Base-by-base conservation (phyloP, 2,888 invertebrate species). In the Hemaris fuciformis region DNA sequence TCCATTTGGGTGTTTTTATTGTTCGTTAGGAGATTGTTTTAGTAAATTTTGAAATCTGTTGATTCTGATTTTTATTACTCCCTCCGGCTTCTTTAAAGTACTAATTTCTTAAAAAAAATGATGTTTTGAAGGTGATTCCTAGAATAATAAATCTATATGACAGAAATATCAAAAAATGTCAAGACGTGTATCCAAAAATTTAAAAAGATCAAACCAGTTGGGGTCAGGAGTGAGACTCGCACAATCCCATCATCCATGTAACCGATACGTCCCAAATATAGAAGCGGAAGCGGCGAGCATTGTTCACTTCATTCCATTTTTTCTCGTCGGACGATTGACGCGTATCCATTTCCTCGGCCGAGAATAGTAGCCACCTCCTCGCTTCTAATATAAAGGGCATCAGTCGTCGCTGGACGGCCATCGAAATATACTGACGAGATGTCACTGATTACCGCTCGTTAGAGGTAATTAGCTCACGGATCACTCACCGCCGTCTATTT, bases 391-490 rank as follows among this genome's bases (percentile, higher is more conserved):
- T 91, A 91, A 91, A 91, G 83, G 87, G 80, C 80, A 84, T 91
- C 91, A 85, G 74, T 91, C 91, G 79, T 80, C 91, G 73, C 66
- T 67, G 66, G 77, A 71, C 81, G 80, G 72, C 81, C 88, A 87
- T 88, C 85, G 84, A 83, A 79, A 86, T 88, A 88, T 85, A 85
- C 78, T 73, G 73, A 69, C 72, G 77, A 82, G 83, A 89, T 88
- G 88, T 83, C 84, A 87, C 84, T 80, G 85, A 89, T 89, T 81
- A 77, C 83, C 80, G 88, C 81, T 91, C 91, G 89, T 92, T 92
- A 91, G 91, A 83, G 84, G 87, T 89, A 91, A 92, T 92, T 91
- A 92, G 90, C 88, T 79, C 85, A 84, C 74, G 79, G 83, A 89
- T 92, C 91, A 85, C 81, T 92, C 91, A 84, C 62, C 91, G 76